Evolutionary conservation across 2,888 invertebrate species (phyloP).

Genomic region (Drosophila neonasuta): DNA sequence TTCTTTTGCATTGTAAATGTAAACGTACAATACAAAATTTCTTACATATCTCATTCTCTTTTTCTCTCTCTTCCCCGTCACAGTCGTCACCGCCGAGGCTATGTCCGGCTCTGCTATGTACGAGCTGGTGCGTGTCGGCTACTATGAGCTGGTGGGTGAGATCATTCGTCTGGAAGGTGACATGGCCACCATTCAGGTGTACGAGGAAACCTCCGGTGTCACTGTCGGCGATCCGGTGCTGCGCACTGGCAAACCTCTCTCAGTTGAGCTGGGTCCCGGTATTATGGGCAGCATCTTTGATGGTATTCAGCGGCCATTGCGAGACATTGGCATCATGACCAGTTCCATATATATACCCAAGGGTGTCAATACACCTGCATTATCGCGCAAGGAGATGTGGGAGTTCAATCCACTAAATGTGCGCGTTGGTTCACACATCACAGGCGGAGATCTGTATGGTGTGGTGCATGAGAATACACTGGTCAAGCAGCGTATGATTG

Average conservation of each 20-base stretch:
- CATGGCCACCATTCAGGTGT: constrained; percentile 99
- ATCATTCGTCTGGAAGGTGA: constrained; percentile 99
- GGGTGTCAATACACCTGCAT: constrained; percentile 95
- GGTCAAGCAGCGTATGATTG: constrained; percentile 97
- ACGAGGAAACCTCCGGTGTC: constrained; percentile 98
- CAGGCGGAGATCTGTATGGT: constrained; percentile 98
- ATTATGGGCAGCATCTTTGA: constrained; percentile 99
- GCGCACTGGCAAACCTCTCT: constrained; percentile 98
- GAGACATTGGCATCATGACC: constrained; percentile 95
- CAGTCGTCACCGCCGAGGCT: constrained; percentile 98
- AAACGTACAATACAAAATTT: too few relatives aligned
- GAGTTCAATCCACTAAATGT: constrained; percentile 93
- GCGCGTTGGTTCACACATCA: constrained; percentile 96
- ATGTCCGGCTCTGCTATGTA: constrained; percentile 99
- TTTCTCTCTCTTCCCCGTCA: constrained; percentile 50
- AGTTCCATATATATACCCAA: constrained; percentile 99
- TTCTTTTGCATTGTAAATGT: too few relatives aligned
- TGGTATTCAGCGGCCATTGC: constrained; percentile 99
- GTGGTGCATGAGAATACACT: constrained; percentile 97
- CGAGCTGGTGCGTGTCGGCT: constrained; percentile 99
- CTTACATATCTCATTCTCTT: too few relatives aligned
- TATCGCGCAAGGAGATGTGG: constrained; percentile 92
- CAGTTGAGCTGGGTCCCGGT: constrained; percentile 99
- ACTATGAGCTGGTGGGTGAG: constrained; percentile 98
- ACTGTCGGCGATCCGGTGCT: constrained; percentile 99